A percentile compares a stretch with the other conserved stretches of the same genome.
These are phyloP conservation scores for Chaetura pelagica DNA, from an alignment of 2,113 vertebrate species.

Conservation along the genomic window DNA sequence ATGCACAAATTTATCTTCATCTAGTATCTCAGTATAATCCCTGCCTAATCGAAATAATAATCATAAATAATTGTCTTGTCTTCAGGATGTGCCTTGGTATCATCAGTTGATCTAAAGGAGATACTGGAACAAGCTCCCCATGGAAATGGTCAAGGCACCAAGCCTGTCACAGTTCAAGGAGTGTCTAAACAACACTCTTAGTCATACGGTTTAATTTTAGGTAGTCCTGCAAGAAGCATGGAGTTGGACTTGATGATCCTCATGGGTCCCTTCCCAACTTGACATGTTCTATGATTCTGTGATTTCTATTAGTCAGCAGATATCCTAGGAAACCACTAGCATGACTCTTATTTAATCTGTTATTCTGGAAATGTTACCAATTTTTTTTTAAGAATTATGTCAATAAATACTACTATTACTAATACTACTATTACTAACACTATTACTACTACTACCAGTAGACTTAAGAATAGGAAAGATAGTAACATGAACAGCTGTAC, in stretches of 20 bases:
- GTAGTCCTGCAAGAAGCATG: not conserved
- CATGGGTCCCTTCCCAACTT: not conserved
- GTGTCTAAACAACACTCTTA: rapidly evolving
- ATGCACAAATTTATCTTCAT: not conserved
- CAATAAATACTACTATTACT: not conserved
- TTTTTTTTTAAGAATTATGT: not conserved
- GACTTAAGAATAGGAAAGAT: not conserved
- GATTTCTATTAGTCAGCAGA: not conserved
- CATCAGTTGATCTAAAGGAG: not conserved
- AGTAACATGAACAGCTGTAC: not conserved
- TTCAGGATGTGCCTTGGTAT: not conserved
- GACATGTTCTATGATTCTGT: not conserved
- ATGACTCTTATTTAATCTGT: not conserved
- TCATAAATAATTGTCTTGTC: not conserved
- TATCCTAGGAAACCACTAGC: not conserved
- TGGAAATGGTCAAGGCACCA: not conserved
- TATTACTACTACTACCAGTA: not conserved
- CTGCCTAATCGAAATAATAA: not conserved
- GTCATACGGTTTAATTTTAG: not conserved
- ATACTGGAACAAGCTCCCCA: not conserved
- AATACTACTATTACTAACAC: not conserved
- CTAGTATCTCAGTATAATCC: not conserved
- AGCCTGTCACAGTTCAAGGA: not conserved
- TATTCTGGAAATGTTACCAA: not conserved
- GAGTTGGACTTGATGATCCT: not conserved